phyloP scores from a whole-genome alignment of 2,113 vertebrate species.

The Psophia crepitans region DNA sequence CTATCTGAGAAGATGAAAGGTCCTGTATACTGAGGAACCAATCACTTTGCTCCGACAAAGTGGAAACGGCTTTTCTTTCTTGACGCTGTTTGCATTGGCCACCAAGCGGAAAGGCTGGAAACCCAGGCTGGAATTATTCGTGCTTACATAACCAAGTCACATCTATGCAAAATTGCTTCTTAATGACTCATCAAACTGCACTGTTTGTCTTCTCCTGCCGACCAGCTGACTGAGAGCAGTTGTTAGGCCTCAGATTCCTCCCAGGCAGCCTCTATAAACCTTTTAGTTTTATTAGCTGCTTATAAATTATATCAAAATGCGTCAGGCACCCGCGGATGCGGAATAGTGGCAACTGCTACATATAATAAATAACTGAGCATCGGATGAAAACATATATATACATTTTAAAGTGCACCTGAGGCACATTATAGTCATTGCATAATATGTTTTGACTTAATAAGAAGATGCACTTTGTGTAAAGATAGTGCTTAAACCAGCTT shows the following conservation, averaged over 20 bases:
- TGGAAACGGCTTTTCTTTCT: not conserved
- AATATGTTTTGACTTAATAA: conserved; percentile 49
- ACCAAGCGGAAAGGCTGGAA: not conserved
- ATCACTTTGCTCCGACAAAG: not conserved
- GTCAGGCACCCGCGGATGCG: not conserved
- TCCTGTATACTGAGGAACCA: not conserved
- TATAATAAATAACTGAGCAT: not conserved
- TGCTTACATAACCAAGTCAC: not conserved
- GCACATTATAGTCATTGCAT: conserved; percentile 1
- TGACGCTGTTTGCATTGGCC: not conserved
- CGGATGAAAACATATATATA: not conserved
- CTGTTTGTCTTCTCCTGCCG: not conserved
- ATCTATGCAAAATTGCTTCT: conserved; percentile 31
- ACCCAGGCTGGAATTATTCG: not conserved
- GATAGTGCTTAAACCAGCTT: not conserved
- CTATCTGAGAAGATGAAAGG: not conserved
- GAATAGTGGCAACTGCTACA: not conserved
- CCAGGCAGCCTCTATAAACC: conserved; percentile 6
- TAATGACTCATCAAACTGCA: conserved; percentile 5
- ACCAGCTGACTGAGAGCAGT: conserved; percentile 31
- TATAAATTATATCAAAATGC: conserved; percentile 49
- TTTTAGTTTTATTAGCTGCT: conserved; percentile 37
- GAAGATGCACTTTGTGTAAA: conserved; percentile 10
- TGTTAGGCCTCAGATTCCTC: conserved; percentile 16
- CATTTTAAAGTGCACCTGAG: conserved; percentile 46